Percentiles rank a stretch among this genome's conserved stretches.
Conservation (phyloP, 2,113 vertebrate species). For the Coptodon bakossiorum region DNA sequence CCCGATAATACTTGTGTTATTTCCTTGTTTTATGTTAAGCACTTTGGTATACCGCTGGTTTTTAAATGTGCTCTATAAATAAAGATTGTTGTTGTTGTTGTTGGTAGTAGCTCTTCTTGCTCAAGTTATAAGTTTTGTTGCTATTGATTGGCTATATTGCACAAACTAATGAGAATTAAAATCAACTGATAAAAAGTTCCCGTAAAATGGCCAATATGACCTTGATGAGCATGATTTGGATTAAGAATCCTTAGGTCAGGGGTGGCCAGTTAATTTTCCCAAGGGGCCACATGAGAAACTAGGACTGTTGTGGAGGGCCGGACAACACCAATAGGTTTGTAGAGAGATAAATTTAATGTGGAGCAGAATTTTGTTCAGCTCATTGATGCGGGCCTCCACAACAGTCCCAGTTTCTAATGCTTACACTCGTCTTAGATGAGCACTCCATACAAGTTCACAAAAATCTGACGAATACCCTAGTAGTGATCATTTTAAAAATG, state of each 20-base stretch:
- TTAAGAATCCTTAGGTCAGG: background rate
- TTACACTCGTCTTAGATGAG: background rate
- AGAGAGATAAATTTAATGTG: background rate
- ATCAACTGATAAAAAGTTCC: background rate
- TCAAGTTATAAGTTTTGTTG: background rate
- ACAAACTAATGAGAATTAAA: background rate
- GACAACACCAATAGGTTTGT: background rate
- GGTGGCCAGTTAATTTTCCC: background rate
- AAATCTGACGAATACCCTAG: background rate
- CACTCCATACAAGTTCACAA: background rate
- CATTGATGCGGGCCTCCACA: background rate
- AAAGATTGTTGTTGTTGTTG: no score
- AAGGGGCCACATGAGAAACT: background rate
- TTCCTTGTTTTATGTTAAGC: no score
- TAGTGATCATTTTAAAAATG: background rate
- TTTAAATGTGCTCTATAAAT: no score
- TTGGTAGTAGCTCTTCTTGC: background rate
- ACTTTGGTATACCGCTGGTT: no score
- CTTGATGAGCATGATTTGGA: background rate
- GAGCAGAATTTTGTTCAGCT: background rate
- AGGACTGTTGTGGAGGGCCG: background rate
- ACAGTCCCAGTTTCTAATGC: background rate
- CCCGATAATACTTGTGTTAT: no score
- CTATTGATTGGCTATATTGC: background rate
- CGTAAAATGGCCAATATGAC: background rate